phyloP scores from a whole-genome alignment of 1,140 invertebrate genomes.

The Drosophila pallidifrons region DNA sequence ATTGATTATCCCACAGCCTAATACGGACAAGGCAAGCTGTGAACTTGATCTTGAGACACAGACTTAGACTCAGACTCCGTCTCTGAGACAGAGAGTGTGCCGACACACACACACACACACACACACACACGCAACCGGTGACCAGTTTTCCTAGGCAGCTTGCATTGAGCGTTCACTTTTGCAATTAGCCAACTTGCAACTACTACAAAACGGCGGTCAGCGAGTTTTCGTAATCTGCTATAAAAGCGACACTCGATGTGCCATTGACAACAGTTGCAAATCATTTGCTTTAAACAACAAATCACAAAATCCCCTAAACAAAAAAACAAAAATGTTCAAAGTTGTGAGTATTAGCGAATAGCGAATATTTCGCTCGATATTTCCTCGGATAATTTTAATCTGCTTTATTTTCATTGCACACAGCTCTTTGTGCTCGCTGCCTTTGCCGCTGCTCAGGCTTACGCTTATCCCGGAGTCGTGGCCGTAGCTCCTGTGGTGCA shows the following conservation, averaged over 20 bases:
- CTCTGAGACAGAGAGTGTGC: not conserved
- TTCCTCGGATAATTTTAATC: slow-evolving; percentile 15
- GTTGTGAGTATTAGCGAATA: slow-evolving; percentile 62
- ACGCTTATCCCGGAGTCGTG: slow-evolving; percentile 68
- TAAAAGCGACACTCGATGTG: slow-evolving; percentile 57
- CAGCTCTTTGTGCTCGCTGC: slow-evolving; percentile 68
- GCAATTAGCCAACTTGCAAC: slow-evolving; percentile 16
- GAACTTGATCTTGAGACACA: slow-evolving; percentile 79
- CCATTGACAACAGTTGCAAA: slow-evolving; percentile 67
- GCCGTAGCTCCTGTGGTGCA: slow-evolving; percentile 85
- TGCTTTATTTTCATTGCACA: slow-evolving; percentile 10
- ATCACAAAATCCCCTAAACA: slow-evolving; percentile 19
- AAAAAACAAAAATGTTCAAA: slow-evolving; percentile 79
- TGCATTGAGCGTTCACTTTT: slow-evolving; percentile 78
- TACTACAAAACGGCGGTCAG: slow-evolving; percentile 45
- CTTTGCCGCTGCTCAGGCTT: slow-evolving; percentile 61
- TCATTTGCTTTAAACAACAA: slow-evolving; percentile 40
- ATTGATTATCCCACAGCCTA: slow-evolving; percentile 54
- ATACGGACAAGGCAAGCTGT: slow-evolving; percentile 75
- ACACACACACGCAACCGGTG: not conserved
- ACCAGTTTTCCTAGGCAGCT: slow-evolving; percentile 73
- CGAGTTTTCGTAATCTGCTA: slow-evolving; percentile 47
- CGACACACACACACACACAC: not conserved
- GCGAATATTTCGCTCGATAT: slow-evolving; percentile 3
- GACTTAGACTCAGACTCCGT: not conserved